These are phyloP conservation scores for Ooceraea biroi DNA, from an alignment of 1,140 invertebrate genomes.

Conservation along the genomic window DNA sequence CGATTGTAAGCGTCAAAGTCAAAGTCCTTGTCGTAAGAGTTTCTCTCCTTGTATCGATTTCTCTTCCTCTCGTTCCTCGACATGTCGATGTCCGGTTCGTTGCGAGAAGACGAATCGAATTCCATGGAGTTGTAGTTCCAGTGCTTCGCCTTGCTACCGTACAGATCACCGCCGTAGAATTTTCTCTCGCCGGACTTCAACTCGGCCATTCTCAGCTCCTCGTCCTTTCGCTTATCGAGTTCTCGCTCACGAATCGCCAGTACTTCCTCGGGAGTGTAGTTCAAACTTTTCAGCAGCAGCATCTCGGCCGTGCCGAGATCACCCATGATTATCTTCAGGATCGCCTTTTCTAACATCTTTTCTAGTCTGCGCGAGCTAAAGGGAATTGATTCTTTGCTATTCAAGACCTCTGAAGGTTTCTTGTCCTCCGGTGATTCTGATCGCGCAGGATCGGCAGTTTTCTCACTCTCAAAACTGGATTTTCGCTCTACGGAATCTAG, in stretches of 20 bases:
- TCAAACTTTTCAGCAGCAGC: slow-evolving; percentile 81
- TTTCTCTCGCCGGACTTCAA: slow-evolving; percentile 45
- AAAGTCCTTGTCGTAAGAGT: slow-evolving; percentile 65
- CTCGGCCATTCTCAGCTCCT: slow-evolving; percentile 55
- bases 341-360: slow-evolving; percentile 84
- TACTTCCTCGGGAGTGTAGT: slow-evolving; percentile 82
- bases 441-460: slow-evolving; percentile 3
- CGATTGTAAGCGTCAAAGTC: slow-evolving; percentile 81
- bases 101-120: slow-evolving; percentile 8
- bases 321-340: slow-evolving; percentile 83
- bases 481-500: slow-evolving; percentile 23
- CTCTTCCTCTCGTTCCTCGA: slow-evolving; percentile 44
- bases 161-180: slow-evolving; percentile 34
- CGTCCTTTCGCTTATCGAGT: slow-evolving; percentile 75
- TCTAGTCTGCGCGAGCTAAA: slow-evolving; percentile 79
- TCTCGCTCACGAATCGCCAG: slow-evolving; percentile 82
- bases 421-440: slow-evolving; percentile 12
- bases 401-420: slow-evolving; percentile 38
- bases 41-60: slow-evolving; percentile 43
- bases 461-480: slow-evolving; percentile 27
- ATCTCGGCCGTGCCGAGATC: slow-evolving; percentile 80
- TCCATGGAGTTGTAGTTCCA: slow-evolving; percentile 56
- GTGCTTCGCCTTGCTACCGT: slow-evolving; percentile 52
- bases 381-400: slow-evolving; percentile 64
- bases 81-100: slow-evolving; percentile 37